Conservation (phyloP, 2,888 invertebrate species). For the Hesperia comma region DNA sequence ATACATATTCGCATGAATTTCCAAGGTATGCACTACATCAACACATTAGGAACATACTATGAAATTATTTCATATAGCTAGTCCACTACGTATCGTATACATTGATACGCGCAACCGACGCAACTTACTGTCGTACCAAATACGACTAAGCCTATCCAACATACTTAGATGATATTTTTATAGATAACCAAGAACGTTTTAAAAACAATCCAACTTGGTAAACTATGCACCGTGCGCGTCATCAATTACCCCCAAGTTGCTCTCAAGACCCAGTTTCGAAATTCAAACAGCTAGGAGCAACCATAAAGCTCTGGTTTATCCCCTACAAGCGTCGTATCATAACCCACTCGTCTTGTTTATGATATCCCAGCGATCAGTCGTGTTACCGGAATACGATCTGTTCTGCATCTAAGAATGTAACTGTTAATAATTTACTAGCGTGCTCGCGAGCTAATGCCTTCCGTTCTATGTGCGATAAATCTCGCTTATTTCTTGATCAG, state of each 20-base stretch:
- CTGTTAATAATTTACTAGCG: slow-evolving; percentile 49
- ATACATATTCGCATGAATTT: too few species aligned
- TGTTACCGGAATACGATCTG: slow-evolving; percentile 36
- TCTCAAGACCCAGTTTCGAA: background rate
- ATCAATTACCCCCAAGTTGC: background rate
- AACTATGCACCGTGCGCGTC: too few species aligned
- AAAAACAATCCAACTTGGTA: too few species aligned
- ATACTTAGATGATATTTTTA: too few species aligned
- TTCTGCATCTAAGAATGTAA: slow-evolving; percentile 47
- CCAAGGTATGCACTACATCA: too few species aligned
- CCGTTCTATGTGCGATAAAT: slow-evolving; percentile 53
- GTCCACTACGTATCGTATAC: too few species aligned
- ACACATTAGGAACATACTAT: too few species aligned
- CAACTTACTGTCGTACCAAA: too few species aligned
- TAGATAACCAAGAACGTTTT: too few species aligned
- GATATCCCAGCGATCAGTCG: slow-evolving; percentile 37
- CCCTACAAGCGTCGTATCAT: slow-evolving; percentile 26
- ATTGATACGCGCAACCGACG: too few species aligned
- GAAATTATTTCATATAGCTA: too few species aligned
- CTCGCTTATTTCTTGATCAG: slow-evolving; percentile 39
- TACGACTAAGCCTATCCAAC: too few species aligned
- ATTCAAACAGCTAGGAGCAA: background rate
- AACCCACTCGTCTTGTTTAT: slow-evolving; percentile 34
- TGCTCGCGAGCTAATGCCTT: slow-evolving; percentile 51
- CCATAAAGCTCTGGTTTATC: slow-evolving; percentile 24